These are phyloP conservation scores for Ametastegia equiseti DNA, from an alignment of 2,888 invertebrate species.

Conservation along the genomic window DNA sequence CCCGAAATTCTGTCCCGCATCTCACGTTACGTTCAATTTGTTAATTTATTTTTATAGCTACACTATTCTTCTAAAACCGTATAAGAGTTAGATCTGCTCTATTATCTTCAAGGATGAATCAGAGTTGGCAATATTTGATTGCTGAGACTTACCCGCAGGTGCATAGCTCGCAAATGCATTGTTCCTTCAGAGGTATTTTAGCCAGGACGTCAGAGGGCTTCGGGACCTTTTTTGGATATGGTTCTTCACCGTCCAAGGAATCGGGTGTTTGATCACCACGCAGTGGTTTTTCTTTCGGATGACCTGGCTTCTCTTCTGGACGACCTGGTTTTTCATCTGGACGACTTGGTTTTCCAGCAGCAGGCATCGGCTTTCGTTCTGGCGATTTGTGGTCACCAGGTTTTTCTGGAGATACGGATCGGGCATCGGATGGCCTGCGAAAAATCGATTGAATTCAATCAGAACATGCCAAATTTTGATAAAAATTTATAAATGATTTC, in stretches of 20 bases:
- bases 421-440: constrained; percentile 56
- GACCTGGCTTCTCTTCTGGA: too few relatives aligned
- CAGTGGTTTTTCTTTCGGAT: constrained; percentile 56
- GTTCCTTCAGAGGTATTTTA: constrained; percentile 81
- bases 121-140: background rate
- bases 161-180: constrained; percentile 93
- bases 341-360: constrained; percentile 64
- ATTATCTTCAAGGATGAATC: background rate
- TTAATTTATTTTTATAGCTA: background rate
- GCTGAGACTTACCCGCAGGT: constrained; percentile 89
- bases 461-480: background rate
- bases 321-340: constrained; percentile 58
- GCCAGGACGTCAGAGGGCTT: constrained; percentile 72
- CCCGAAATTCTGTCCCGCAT: background rate
- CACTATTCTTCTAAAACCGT: background rate
- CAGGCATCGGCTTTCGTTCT: constrained; percentile 58
- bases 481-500: background rate
- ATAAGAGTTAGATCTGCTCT: background rate
- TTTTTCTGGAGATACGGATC: constrained; percentile 63
- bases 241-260: constrained; percentile 61
- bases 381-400: constrained; percentile 61
- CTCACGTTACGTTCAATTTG: background rate
- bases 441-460: background rate
- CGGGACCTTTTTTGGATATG: constrained; percentile 68
- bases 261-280: constrained; percentile 69